Evolutionary conservation across 2,888 invertebrate species (phyloP).

Genomic region (Cenopis cana): DNA sequence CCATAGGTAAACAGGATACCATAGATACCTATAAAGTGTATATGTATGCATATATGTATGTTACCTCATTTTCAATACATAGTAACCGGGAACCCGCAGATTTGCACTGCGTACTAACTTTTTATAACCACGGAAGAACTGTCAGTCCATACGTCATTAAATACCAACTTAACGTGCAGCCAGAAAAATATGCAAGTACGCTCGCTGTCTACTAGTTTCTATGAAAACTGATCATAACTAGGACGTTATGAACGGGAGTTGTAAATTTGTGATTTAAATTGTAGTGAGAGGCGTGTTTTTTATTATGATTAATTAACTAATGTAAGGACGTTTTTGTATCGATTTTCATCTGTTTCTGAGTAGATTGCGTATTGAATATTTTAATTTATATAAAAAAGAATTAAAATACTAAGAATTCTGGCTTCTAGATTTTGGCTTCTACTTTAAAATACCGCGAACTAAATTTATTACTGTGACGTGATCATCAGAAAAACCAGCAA

Average conservation of each 20-base stretch:
- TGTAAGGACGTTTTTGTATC: conserved; percentile 12
- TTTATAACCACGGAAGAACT: conserved; percentile 18
- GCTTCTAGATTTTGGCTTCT: background rate
- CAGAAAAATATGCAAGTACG: background rate
- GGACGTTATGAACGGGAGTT: background rate
- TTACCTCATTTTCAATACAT: background rate
- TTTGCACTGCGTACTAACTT: conserved; percentile 11
- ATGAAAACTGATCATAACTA: too few relatives aligned
- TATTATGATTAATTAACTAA: conserved; percentile 7
- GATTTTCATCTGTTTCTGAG: background rate
- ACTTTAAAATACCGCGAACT: background rate
- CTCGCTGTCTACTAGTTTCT: background rate
- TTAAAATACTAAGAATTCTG: background rate
- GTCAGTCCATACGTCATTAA: conserved; percentile 8
- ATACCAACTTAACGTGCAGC: background rate
- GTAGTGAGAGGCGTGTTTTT: background rate
- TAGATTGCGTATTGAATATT: background rate
- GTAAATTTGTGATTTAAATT: background rate
- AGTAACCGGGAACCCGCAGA: conserved; percentile 22
- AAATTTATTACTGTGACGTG: too few relatives aligned
- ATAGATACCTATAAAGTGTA: too few relatives aligned
- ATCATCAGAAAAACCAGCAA: background rate
- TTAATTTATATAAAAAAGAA: background rate
- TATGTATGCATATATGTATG: background rate
- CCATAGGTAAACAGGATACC: too few relatives aligned